A percentile compares a stretch with the other conserved stretches of the same genome.
Conservation (phyloP, 2,888 invertebrate genomes). For the Drosophila parthenogenetica region DNA sequence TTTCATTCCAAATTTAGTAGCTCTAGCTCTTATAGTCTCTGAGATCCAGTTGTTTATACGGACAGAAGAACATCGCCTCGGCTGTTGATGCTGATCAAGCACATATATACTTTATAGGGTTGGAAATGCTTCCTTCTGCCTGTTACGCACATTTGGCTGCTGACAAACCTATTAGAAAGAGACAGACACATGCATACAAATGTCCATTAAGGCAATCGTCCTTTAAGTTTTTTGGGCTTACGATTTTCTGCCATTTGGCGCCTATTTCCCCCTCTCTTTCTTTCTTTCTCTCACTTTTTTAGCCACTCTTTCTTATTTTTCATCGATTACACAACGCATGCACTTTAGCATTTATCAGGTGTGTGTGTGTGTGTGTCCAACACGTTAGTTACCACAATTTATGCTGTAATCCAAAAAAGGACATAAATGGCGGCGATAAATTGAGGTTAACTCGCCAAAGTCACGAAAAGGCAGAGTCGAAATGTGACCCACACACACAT, state of each 20-base stretch:
- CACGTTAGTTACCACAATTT: slow-evolving; percentile 76
- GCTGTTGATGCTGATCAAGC: no score
- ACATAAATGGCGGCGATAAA: slow-evolving; percentile 81
- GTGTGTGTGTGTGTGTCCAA: slow-evolving; percentile 47
- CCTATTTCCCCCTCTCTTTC: slow-evolving; percentile 11
- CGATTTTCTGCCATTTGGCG: slow-evolving; percentile 30
- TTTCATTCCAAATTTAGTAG: no score
- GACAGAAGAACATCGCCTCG: no score
- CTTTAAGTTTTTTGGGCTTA: slow-evolving; percentile 33
- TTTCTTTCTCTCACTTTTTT: neutral
- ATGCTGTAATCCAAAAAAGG: slow-evolving; percentile 79
- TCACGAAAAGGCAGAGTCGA: slow-evolving; percentile 69
- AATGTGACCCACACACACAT: slow-evolving; percentile 43
- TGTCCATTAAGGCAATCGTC: slow-evolving; percentile 55
- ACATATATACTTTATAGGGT: no score
- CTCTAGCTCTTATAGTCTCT: no score
- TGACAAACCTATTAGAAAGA: slow-evolving; percentile 3
- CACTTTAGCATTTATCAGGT: slow-evolving; percentile 76
- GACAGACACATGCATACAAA: slow-evolving; percentile 32
- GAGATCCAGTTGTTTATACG: no score
- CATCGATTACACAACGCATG: slow-evolving; percentile 80
- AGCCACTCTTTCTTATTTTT: slow-evolving; percentile 29
- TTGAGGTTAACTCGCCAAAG: slow-evolving; percentile 81
- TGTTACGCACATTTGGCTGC: no score
- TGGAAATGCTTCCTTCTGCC: no score